Conservation (phyloP, 2,797 vertebrate genomes). For the Myotis daubentonii region DNA sequence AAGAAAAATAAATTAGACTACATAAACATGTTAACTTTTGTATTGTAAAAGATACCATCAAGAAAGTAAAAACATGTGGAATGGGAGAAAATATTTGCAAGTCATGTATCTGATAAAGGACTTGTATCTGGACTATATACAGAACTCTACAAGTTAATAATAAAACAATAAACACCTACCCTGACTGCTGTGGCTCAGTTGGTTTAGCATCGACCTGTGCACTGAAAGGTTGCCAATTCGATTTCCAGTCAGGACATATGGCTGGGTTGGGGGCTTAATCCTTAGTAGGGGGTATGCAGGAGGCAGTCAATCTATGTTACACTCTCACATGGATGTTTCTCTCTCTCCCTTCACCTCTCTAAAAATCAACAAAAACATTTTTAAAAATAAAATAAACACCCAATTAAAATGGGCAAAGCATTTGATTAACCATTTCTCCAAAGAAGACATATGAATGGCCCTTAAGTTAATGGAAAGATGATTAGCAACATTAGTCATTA, state of each 20-base stretch:
- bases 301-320: background rate
- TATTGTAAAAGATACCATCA: background rate
- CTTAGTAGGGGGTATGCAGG: background rate
- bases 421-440: background rate
- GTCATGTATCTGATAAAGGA: background rate
- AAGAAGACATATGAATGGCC: background rate
- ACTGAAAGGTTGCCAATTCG: background rate
- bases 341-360: background rate
- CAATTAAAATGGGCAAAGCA: background rate
- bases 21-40: conserved; percentile 12
- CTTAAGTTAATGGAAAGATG: conserved; percentile 10
- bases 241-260: background rate
- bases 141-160: background rate
- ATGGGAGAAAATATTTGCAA: conserved; percentile 16
- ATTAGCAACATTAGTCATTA: background rate
- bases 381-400: background rate
- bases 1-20: conserved; percentile 13
- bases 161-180: background rate
- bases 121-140: background rate
- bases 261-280: background rate
- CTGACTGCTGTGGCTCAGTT: background rate
- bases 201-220: background rate
- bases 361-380: background rate
- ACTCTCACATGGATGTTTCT: background rate
- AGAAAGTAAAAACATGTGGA: conserved; percentile 3